Conservation (phyloP, 2,113 vertebrate genomes). For the Pedetes capensis region DNA sequence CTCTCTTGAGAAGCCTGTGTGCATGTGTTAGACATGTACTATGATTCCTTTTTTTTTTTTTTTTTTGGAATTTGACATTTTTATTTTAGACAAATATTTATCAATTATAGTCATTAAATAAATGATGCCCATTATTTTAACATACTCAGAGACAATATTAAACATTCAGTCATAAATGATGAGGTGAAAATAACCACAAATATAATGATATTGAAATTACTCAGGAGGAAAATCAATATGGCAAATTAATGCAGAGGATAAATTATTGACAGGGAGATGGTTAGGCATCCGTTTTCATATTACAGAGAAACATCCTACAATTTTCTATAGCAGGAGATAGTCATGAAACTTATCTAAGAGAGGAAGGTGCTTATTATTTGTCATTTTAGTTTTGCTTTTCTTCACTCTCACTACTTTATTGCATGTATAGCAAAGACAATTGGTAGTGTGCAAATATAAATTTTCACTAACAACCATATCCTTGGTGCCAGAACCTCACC, state of each 20-base stretch:
- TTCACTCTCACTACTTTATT: background rate
- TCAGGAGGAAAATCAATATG: conserved; percentile 53
- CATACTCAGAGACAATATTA: background rate
- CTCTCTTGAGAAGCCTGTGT: no score
- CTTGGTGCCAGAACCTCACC: rapidly evolving
- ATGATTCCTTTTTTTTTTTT: no score
- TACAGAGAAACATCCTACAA: background rate
- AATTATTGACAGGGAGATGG: background rate
- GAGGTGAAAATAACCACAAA: conserved; percentile 3
- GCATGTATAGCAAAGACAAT: background rate
- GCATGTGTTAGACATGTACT: no score
- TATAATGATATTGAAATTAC: conserved; percentile 22
- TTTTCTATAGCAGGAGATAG: background rate
- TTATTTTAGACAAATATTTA: background rate
- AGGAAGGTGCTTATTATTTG: background rate
- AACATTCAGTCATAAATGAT: conserved; percentile 29
- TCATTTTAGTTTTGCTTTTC: background rate
- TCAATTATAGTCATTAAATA: background rate
- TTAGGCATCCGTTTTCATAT: background rate
- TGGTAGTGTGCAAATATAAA: background rate
- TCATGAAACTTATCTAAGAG: background rate
- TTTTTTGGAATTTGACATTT: background rate
- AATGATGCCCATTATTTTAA: background rate
- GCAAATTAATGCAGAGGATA: background rate
- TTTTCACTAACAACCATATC: background rate